Evolutionary conservation across 2,888 invertebrate genomes (phyloP), one percentile per base, ranked within the genome.

Genomic region (Cabera pusaria): DNA sequence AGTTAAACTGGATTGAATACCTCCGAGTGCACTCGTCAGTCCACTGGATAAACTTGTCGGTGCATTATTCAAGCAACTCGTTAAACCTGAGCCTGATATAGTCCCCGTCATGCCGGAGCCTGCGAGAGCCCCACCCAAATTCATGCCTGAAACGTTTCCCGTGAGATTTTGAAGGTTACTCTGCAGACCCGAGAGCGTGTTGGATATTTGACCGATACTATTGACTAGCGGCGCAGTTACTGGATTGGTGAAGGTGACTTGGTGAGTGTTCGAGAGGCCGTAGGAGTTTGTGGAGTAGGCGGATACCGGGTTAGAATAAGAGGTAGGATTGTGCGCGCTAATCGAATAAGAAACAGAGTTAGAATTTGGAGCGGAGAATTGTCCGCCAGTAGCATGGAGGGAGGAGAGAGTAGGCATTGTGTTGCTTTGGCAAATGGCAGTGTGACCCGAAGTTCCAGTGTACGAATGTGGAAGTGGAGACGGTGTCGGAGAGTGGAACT

Each of bases 331-430:
- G 80, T 84, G 89, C 51, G 84, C 74, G 59, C 84, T 85, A 73
- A 89, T 88, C 31, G 89, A 86, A 54, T 89, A 89, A 46, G 82
- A 83, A 38, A 85, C 82, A 40, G 89, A 84, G 61, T 87, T 90
- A 46, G 89, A 88, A 64, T 72, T 85, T 47, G 89, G 85, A 33
- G 84, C 84, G 7, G 82, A 77, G 50, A 82, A 87, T 52, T 87
- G 88, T 32, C 79, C 78, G 28, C 78, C 78, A 5, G 86, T 71
- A 26, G 80, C 77, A 46, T 89, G 88, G 32, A 82, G 75, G 55
- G 91, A 83, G 50, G 92, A 92, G 21, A 87, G 77, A 50, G 91
- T 90, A 50, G 92, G 92, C 92, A 92, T 92, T 49, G 92, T 92
- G 79, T 89, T 91, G 82, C 92, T 92, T 85, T 92, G 92, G 66